Evolutionary conservation across 1,140 invertebrate species (phyloP), one percentile per base, ranked within the genome.

Genomic region (Micrasema longulum): DNA sequence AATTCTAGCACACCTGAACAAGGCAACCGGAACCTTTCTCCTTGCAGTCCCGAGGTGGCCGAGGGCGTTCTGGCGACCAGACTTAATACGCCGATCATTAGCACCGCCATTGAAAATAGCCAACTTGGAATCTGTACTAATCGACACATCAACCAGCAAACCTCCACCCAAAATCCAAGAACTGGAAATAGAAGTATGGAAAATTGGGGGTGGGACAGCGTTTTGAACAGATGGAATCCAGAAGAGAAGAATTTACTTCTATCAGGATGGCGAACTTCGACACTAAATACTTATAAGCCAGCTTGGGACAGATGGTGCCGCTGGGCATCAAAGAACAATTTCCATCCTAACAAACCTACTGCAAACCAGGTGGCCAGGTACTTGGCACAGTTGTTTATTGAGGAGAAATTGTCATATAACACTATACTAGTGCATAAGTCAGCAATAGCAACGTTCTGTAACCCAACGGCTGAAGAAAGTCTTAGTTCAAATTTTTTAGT

Each of bases 261-360:
- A 18, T 11, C 47, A 1, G 47, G 47, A 18, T 50, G 47, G 47
- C 47, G 47, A 50, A 4, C 47, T 50, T 50, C 47, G 3, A 50
- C 47, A 50, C 6, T 50, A 11, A 18, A 11, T 50, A 16, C 47
- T 3, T 50, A 50, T 18, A 50, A 50, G 11, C 18, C 16, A 6
- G 18, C 47, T 3, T 50, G 47, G 41, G 14, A 43, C 3, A 43
- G 41, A 11, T 43, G 41, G 41, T 11, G 41, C 12, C 41, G 14
- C 3, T 50, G 11, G 6, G 11, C 11, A 14, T 4, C 16, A 9
- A 50, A 6, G 2, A 18, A 50, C 16, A 18, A 50, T 10, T 75
- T 79, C 12, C 48, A 69, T 9, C 45, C 77, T 10, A 26, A 75
- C 52, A 75, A 78, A 47, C 76, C 72, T 3, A 22, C 10, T 18